Conservation (phyloP, 2,113 vertebrate genomes). For the Dasypus novemcinctus region DNA sequence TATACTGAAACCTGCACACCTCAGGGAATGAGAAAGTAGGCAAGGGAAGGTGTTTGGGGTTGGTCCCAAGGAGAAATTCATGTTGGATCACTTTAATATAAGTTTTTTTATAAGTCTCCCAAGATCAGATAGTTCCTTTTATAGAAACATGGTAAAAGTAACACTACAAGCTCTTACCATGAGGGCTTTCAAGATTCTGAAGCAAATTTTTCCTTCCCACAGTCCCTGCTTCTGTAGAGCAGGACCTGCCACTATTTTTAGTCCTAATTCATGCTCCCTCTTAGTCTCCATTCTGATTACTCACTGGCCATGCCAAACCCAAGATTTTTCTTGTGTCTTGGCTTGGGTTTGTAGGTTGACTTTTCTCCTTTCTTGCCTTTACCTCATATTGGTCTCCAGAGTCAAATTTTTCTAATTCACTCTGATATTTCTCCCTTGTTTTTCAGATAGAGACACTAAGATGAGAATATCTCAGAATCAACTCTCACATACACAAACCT, state of each 20-base stretch:
- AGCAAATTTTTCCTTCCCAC: not conserved
- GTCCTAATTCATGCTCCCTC: not conserved
- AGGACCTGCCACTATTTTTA: not conserved
- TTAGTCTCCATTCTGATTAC: not conserved
- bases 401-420: not conserved
- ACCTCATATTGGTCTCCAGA: not conserved
- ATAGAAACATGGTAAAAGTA: not conserved
- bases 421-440: not conserved
- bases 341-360: conserved; percentile 25
- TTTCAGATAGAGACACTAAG: conserved; percentile 57
- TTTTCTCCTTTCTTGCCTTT: not conserved
- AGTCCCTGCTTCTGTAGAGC: not conserved
- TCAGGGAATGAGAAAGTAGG: not conserved
- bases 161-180: not conserved
- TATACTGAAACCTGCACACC: not conserved
- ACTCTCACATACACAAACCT: accelerated
- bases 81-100: not conserved
- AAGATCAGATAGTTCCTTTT: not conserved
- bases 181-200: not conserved
- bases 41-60: not conserved
- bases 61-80: not conserved
- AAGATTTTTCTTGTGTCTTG: not conserved
- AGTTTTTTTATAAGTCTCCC: not conserved
- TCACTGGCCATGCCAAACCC: not conserved
- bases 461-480: conserved; percentile 35